Percentiles rank a stretch among this genome's conserved stretches.
Conservation (phyloP, 1,140 invertebrate species). For the Manduca sexta region DNA sequence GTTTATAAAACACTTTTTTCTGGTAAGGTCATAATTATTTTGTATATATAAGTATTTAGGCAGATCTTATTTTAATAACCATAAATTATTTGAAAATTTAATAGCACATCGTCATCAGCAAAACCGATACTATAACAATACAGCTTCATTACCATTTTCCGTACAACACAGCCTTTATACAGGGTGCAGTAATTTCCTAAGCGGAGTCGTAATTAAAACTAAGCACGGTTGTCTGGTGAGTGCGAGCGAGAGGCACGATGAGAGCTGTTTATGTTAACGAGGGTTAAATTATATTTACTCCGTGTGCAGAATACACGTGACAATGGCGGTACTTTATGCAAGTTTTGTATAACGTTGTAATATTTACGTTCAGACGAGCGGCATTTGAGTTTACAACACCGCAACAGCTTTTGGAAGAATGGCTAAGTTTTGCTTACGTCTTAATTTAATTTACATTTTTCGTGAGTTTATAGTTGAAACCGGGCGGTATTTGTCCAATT, state of each 20-base stretch:
- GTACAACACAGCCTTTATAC: neutral
- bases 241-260: constrained; percentile 19
- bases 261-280: constrained; percentile 37
- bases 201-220: constrained; percentile 47
- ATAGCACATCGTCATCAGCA: too few species aligned
- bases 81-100: too few species aligned
- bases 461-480: too few species aligned
- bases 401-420: neutral
- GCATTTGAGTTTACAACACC: neutral
- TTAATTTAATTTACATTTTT: too few species aligned
- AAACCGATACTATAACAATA: too few species aligned
- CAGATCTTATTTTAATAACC: too few species aligned
- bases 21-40: too few species aligned
- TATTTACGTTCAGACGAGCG: neutral
- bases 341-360: constrained; percentile 18
- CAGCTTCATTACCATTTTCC: too few species aligned
- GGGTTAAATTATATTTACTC: constrained; percentile 52
- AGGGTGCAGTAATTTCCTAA: constrained; percentile 30
- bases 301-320: constrained; percentile 23
- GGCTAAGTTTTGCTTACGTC: too few species aligned
- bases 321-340: constrained; percentile 19
- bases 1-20: too few species aligned
- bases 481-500: too few species aligned
- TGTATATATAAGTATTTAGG: too few species aligned
- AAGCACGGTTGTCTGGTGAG: constrained; percentile 25